Conservation (phyloP, 2,797 vertebrate species). For the Coendou prehensilis region DNA sequence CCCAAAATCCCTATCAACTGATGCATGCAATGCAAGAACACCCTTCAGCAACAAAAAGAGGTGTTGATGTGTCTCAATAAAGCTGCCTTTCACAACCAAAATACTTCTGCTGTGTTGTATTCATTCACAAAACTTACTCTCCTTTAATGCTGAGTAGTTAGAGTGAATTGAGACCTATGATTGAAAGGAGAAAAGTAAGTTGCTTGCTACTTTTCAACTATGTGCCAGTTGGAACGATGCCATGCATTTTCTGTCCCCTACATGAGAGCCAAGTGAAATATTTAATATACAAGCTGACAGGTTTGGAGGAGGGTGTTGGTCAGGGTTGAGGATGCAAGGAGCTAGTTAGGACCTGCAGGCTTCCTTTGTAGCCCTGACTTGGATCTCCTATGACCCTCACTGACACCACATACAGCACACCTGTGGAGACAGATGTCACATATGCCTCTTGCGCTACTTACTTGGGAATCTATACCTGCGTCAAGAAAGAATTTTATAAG, state of each 20-base stretch:
- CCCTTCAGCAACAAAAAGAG: neutral
- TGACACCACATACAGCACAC: neutral
- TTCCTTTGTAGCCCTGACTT: conserved; percentile 31
- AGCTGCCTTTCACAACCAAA: neutral
- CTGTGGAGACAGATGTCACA: neutral
- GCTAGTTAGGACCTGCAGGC: neutral
- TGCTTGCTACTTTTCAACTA: conserved; percentile 78
- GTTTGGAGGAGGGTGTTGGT: neutral
- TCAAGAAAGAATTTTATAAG: neutral
- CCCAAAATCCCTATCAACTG: neutral
- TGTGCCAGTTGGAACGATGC: conserved; percentile 84
- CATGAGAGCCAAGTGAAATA: conserved; percentile 76
- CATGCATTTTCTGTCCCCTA: conserved; percentile 82
- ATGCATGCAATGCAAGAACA: neutral
- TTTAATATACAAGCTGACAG: conserved; percentile 80
- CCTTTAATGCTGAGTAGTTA: conserved; percentile 31
- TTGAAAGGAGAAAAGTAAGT: conserved; percentile 77
- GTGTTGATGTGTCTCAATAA: neutral
- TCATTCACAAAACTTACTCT: neutral
- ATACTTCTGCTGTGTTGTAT: neutral
- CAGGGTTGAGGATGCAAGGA: neutral
- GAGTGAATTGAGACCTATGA: conserved; percentile 78
- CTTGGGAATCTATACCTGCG: neutral
- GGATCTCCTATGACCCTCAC: neutral
- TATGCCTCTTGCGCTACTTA: neutral